Conservation (phyloP, 2,888 invertebrate genomes). For the Netelia fuscicornis region DNA sequence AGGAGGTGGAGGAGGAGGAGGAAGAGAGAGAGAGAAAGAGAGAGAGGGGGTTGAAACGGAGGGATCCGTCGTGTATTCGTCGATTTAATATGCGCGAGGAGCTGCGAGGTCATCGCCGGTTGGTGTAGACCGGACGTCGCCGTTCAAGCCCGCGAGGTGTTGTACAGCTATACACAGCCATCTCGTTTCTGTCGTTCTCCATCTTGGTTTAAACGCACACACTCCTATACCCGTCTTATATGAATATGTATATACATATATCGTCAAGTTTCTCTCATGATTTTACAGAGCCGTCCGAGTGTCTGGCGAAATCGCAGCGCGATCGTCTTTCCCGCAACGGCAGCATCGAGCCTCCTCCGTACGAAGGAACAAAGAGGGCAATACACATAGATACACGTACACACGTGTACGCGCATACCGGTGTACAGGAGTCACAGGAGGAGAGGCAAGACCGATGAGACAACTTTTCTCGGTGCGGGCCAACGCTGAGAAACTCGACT, state of each 20-base stretch:
- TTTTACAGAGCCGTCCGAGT: conserved; percentile 68
- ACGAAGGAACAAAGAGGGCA: conserved; percentile 9
- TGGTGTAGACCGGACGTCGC: conserved; percentile 80
- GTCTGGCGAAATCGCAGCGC: conserved; percentile 69
- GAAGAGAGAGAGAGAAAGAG: not conserved
- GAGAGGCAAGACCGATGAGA: conserved; percentile 55
- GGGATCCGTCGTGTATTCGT: conserved; percentile 52
- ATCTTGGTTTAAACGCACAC: conserved; percentile 24
- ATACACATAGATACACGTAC: not conserved
- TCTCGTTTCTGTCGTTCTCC: conserved; percentile 46
- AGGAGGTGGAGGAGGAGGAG: not conserved
- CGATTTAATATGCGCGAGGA: conserved; percentile 70
- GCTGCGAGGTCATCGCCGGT: conserved; percentile 71
- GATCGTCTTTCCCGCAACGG: conserved; percentile 45
- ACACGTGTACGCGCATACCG: not conserved
- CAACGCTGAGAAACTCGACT: conserved; percentile 61
- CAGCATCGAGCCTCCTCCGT: conserved; percentile 31
- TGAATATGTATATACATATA: conserved; percentile 3
- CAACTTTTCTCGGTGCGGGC: conserved; percentile 54
- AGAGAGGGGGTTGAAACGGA: not conserved
- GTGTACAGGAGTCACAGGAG: not conserved
- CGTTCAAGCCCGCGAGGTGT: conserved; percentile 74
- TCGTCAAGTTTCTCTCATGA: conserved; percentile 50
- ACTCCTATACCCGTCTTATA: not conserved
- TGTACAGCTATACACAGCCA: conserved; percentile 37